phyloP scores from a whole-genome alignment of 2,888 invertebrate species.

The Hemaris fuciformis region DNA sequence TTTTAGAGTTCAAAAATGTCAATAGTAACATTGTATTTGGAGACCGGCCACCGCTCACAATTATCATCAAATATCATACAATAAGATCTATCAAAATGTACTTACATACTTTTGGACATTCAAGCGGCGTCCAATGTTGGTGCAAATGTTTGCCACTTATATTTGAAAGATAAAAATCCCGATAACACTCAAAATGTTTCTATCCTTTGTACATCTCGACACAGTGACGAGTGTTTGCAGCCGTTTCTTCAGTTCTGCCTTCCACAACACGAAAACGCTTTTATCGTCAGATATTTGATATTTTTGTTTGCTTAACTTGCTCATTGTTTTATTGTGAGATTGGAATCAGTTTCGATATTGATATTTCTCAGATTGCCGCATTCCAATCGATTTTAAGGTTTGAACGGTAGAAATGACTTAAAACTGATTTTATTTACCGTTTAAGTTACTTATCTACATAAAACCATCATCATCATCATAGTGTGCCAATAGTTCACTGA shows the following conservation, averaged over 20 bases:
- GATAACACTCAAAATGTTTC: neutral
- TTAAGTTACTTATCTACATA: no score
- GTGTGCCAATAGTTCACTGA: no score
- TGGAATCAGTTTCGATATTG: neutral
- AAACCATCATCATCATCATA: no score
- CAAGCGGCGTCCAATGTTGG: neutral
- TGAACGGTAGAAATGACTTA: no score
- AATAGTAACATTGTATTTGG: no score
- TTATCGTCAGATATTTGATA: conserved; percentile 44
- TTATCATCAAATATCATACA: no score
- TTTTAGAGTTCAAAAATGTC: no score
- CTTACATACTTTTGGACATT: neutral
- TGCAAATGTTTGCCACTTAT: neutral
- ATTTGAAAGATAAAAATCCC: neutral
- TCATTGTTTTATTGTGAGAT: conserved; percentile 10
- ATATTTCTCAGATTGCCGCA: neutral
- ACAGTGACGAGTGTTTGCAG: conserved; percentile 8
- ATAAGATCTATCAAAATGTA: no score
- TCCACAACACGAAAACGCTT: conserved; percentile 43
- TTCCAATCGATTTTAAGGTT: no score
- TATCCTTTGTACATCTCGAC: neutral
- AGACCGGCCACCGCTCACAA: no score
- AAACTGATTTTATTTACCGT: no score
- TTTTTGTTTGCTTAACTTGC: conserved; percentile 22
- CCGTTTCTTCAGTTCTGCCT: neutral